These are phyloP conservation scores for Escarpia spicata DNA, from an alignment of 2,888 invertebrate genomes.

Conservation along the genomic window DNA sequence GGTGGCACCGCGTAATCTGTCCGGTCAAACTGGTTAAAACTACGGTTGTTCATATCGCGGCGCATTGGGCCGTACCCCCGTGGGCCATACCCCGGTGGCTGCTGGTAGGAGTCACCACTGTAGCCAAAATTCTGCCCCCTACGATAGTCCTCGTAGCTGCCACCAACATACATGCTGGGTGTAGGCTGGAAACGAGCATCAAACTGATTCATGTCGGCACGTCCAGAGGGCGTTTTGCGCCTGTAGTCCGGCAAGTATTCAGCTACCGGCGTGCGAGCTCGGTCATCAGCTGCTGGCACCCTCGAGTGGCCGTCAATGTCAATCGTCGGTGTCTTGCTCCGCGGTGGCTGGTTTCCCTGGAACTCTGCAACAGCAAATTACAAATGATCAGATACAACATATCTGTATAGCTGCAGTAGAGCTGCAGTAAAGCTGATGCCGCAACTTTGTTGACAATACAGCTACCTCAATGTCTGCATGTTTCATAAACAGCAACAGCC, in stretches of 20 bases:
- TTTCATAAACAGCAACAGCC: neutral
- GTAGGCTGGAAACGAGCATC: neutral
- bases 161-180: conserved; percentile 19
- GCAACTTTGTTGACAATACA: neutral
- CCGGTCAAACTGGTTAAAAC: conserved; percentile 25
- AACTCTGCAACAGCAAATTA: conserved; percentile 29
- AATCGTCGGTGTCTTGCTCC: conserved; percentile 34
- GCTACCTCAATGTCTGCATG: neutral
- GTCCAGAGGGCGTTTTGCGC: neutral
- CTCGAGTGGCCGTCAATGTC: conserved; percentile 27
- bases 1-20: conserved; percentile 21
- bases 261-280: neutral
- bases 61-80: neutral
- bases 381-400: neutral
- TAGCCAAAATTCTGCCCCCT: conserved; percentile 23
- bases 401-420: neutral
- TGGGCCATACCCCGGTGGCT: neutral
- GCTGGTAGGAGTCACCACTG: neutral
- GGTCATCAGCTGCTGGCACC: conserved; percentile 23
- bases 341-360: conserved; percentile 24
- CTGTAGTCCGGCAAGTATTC: neutral
- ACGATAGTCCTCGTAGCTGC: conserved; percentile 20
- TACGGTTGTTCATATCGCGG: neutral
- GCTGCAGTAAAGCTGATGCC: neutral
- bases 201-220: neutral